Conservation (phyloP, 2,113 vertebrate species). For the Galemys pyrenaicus region DNA sequence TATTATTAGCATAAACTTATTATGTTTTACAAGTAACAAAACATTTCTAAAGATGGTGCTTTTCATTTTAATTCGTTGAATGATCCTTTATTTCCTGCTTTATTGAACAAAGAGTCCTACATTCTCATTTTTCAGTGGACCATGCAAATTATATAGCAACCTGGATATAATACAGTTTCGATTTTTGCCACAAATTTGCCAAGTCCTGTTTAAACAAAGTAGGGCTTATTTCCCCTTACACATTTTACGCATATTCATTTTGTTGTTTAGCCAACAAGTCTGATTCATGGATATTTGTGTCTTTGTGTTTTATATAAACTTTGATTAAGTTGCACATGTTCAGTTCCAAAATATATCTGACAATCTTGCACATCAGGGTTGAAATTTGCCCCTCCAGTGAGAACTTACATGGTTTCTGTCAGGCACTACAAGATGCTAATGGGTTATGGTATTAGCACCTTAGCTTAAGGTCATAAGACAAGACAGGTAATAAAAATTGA, state of each 20-base stretch:
- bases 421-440: neutral
- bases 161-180: neutral
- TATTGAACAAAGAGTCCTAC: neutral
- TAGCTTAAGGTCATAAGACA: neutral
- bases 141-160: slow-evolving; percentile 8
- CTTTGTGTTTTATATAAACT: neutral
- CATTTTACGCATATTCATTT: slow-evolving; percentile 11
- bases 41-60: neutral
- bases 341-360: neutral
- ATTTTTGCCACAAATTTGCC: slow-evolving; percentile 37
- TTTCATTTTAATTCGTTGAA: neutral
- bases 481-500: neutral
- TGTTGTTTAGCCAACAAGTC: neutral
- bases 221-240: slow-evolving; percentile 29
- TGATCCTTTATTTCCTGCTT: neutral
- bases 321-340: neutral
- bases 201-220: slow-evolving; percentile 16
- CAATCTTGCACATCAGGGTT: neutral
- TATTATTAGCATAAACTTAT: neutral
- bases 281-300: neutral
- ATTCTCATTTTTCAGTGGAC: slow-evolving; percentile 46
- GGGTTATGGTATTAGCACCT: neutral
- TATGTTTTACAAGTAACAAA: slow-evolving; percentile 9
- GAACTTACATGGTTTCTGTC: neutral
- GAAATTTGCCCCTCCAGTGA: neutral